These are phyloP conservation scores for Calliopsis andreniformis DNA, from an alignment of 1,140 invertebrate species.

Conservation along the genomic window DNA sequence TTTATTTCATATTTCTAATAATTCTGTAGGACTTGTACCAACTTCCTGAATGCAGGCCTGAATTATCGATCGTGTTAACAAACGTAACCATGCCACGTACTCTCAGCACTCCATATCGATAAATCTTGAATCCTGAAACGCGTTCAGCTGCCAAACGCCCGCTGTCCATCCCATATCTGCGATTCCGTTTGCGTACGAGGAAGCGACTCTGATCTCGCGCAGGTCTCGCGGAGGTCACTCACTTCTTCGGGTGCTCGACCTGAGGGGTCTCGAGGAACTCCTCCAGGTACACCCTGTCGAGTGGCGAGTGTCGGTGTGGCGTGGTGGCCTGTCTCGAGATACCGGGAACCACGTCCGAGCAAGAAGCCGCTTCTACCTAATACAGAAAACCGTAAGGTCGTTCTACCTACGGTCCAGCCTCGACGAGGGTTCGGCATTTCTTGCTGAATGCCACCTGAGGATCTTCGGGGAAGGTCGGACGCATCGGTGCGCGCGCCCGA, in stretches of 20 bases:
- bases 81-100: too few relatives aligned
- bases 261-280: slow-evolving; percentile 55
- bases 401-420: slow-evolving; percentile 50
- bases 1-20: too few relatives aligned
- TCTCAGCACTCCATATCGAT: background rate
- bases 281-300: slow-evolving; percentile 57
- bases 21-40: too few relatives aligned
- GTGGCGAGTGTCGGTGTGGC: slow-evolving; percentile 45
- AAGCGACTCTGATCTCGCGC: slow-evolving; percentile 67
- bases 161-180: slow-evolving; percentile 59
- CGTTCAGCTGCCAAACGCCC: slow-evolving; percentile 40
- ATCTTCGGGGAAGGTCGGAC: slow-evolving; percentile 52
- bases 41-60: too few relatives aligned
- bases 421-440: slow-evolving; percentile 51
- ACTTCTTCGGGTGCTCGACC: slow-evolving; percentile 67
- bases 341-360: slow-evolving; percentile 68
- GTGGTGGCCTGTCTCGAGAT: slow-evolving; percentile 52
- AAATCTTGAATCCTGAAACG: slow-evolving; percentile 39
- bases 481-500: background rate
- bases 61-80: too few relatives aligned
- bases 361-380: slow-evolving; percentile 78
- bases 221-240: slow-evolving; percentile 73
- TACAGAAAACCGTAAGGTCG: slow-evolving; percentile 77
- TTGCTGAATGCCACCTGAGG: slow-evolving; percentile 42
- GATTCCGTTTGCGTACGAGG: slow-evolving; percentile 74